Conservation (phyloP, 2,113 vertebrate species). For the Rhinopomastus cyanomelas region DNA sequence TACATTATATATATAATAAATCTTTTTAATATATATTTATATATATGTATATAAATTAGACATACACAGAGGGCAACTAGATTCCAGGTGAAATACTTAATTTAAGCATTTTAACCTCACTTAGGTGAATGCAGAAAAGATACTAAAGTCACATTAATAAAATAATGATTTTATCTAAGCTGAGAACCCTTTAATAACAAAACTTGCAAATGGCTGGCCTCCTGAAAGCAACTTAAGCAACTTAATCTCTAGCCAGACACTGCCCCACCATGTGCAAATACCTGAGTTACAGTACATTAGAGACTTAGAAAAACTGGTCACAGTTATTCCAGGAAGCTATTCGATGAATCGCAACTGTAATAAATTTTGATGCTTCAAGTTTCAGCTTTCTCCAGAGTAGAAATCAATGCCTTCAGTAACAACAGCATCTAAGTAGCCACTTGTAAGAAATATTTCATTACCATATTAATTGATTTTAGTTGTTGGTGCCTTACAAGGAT, state of each 20-base stretch:
- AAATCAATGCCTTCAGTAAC: neutral
- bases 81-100: neutral
- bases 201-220: neutral
- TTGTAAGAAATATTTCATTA: neutral
- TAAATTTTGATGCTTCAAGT: neutral
- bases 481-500: rapidly evolving
- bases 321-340: neutral
- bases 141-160: neutral
- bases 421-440: neutral
- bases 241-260: neutral
- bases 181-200: neutral
- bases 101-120: neutral
- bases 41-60: neutral
- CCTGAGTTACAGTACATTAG: neutral
- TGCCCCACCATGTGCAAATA: neutral
- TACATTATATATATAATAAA: neutral
- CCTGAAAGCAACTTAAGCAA: neutral
- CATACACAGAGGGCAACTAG: neutral
- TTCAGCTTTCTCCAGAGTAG: neutral
- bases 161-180: neutral
- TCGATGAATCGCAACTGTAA: neutral
- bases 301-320: neutral
- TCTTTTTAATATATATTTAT: too few species aligned
- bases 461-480: neutral
- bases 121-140: neutral